phyloP scores from a whole-genome alignment of 2,888 invertebrate genomes.

The Acrobasis suavella region DNA sequence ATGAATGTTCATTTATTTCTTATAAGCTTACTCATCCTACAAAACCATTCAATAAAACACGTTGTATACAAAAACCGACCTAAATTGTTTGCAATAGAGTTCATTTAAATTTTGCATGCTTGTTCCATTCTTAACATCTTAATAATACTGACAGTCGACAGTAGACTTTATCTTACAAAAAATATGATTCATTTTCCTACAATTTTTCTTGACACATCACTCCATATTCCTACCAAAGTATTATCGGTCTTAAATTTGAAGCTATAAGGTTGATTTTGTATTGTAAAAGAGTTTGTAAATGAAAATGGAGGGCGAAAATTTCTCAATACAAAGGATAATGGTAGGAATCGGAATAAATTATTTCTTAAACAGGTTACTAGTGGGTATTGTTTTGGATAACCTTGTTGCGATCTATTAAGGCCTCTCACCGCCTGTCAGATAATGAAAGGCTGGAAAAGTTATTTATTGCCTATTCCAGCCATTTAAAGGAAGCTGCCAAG shows the following conservation, averaged over 20 bases:
- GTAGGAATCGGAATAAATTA: conserved; percentile 26
- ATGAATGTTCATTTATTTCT: neutral
- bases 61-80: neutral
- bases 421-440: neutral
- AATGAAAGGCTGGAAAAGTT: too few relatives aligned
- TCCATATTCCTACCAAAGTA: too few relatives aligned
- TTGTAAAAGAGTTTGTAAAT: neutral
- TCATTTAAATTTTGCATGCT: neutral
- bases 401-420: neutral
- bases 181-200: neutral
- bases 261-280: neutral
- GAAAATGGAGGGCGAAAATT: conserved; percentile 7
- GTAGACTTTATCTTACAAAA: neutral
- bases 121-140: neutral
- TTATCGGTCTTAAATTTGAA: too few relatives aligned
- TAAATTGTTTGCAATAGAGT: neutral
- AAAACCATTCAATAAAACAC: conserved; percentile 5
- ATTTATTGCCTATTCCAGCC: too few relatives aligned
- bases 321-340: neutral
- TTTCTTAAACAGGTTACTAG: conserved; percentile 27
- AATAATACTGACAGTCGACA: conserved; percentile 2
- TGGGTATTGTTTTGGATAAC: conserved; percentile 19
- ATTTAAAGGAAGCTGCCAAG: too few relatives aligned
- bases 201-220: neutral
- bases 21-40: neutral